Percentiles rank a stretch among this genome's conserved stretches.
These are phyloP conservation scores for Auanema freiburgensis DNA, from an alignment of 2,888 invertebrate genomes.

Conservation along the genomic window DNA sequence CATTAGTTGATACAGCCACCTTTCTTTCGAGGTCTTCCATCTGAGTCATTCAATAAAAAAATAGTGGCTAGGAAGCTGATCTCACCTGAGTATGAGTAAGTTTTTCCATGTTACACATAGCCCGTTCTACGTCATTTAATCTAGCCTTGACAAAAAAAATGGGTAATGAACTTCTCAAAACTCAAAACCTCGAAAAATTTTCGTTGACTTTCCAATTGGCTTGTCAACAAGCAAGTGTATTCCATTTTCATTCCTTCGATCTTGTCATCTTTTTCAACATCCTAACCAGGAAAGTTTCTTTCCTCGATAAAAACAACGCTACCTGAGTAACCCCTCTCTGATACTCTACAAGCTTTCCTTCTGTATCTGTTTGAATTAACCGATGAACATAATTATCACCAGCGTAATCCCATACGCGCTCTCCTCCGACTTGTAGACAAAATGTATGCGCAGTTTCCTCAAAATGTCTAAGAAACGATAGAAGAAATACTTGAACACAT, in stretches of 20 bases:
- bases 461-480: slow-evolving; percentile 76
- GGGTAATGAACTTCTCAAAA: neutral
- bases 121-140: slow-evolving; percentile 72
- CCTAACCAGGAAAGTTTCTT: slow-evolving; percentile 5
- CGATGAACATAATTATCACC: slow-evolving; percentile 96
- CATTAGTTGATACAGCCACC: slow-evolving; percentile 69
- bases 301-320: neutral
- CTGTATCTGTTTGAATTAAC: slow-evolving; percentile 74
- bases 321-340: slow-evolving; percentile 22
- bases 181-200: slow-evolving; percentile 74
- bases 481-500: neutral
- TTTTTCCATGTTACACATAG: slow-evolving; percentile 69
- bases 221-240: slow-evolving; percentile 91
- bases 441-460: slow-evolving; percentile 93
- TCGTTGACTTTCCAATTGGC: slow-evolving; percentile 90
- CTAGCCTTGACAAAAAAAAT: slow-evolving; percentile 15
- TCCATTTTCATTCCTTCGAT: slow-evolving; percentile 91
- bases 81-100: slow-evolving; percentile 63
- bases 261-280: slow-evolving; percentile 74
- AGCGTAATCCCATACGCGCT: slow-evolving; percentile 98
- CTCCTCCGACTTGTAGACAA: slow-evolving; percentile 80
- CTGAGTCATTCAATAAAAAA: slow-evolving; percentile 15
- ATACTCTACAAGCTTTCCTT: slow-evolving; percentile 72
- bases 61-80: no score
- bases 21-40: slow-evolving; percentile 70